These are phyloP conservation scores for Lepilemur ruficaudatus DNA, from an alignment of 2,797 vertebrate genomes.

Conservation along the genomic window DNA sequence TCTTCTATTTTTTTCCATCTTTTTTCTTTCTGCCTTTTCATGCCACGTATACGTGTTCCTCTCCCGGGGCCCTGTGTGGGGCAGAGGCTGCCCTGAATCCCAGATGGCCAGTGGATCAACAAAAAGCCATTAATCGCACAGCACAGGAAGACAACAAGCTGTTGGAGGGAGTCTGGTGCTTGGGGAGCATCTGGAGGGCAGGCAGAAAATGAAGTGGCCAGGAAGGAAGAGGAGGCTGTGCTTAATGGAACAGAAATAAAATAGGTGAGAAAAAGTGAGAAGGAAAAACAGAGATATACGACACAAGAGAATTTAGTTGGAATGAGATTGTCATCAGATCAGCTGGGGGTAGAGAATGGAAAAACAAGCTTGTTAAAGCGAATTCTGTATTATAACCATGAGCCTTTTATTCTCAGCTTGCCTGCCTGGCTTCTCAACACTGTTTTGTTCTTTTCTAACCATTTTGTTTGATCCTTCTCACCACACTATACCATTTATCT, in stretches of 20 bases:
- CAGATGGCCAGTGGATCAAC: not conserved
- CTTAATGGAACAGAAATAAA: slow-evolving; percentile 78
- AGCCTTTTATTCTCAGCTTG: not conserved
- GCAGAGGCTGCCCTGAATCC: not conserved
- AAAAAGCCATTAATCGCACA: not conserved
- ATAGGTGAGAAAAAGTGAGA: slow-evolving; percentile 79
- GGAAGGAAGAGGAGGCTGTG: not conserved
- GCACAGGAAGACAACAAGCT: not conserved
- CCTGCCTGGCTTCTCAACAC: not conserved
- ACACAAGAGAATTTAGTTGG: slow-evolving; percentile 69
- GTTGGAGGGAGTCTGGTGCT: not conserved
- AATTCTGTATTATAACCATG: slow-evolving; percentile 60
- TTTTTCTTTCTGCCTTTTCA: not conserved
- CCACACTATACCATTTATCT: not conserved
- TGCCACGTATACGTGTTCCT: not conserved
- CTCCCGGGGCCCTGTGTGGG: not conserved
- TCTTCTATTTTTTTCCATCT: not conserved
- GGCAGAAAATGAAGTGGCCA: slow-evolving; percentile 41
- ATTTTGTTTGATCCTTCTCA: slow-evolving; percentile 5
- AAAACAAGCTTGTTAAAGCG: slow-evolving; percentile 34
- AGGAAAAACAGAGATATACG: slow-evolving; percentile 58
- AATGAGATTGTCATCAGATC: slow-evolving; percentile 76
- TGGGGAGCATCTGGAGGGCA: not conserved
- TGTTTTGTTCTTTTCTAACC: not conserved
- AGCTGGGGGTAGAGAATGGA: slow-evolving; percentile 46